Evolutionary conservation across 2,888 invertebrate genomes (phyloP).

Genomic region (Eilema caniola): DNA sequence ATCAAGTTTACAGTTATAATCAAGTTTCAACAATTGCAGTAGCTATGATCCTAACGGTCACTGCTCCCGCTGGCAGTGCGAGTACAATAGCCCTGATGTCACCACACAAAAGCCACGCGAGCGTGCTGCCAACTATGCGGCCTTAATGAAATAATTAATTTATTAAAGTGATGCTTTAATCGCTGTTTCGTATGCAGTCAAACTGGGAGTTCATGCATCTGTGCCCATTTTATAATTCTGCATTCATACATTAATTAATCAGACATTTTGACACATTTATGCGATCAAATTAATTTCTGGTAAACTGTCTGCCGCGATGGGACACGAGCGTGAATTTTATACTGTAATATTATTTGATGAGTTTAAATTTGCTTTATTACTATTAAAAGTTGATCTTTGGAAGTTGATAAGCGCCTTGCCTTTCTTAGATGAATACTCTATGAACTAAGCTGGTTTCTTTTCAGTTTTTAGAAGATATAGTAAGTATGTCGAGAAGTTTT

Average conservation of each 20-base stretch:
- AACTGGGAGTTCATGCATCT: slow-evolving; percentile 10
- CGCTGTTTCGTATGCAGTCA: neutral
- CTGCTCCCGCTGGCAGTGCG: neutral
- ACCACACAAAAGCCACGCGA: slow-evolving; percentile 6
- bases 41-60: neutral
- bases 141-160: slow-evolving; percentile 11
- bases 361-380: neutral
- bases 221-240: slow-evolving; percentile 1
- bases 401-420: no score
- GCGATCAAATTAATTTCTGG: neutral
- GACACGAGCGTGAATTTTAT: neutral
- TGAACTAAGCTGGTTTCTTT: no score
- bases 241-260: slow-evolving; percentile 2
- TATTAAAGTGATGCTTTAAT: neutral
- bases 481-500: no score
- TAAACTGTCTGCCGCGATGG: neutral
- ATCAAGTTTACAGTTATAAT: neutral
- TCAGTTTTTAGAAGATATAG: no score
- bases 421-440: no score
- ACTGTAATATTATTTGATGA: neutral
- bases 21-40: neutral
- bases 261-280: slow-evolving; percentile 12
- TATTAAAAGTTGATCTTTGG: no score
- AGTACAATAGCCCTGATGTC: slow-evolving; percentile 2
- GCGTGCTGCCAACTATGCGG: neutral